phyloP scores from a whole-genome alignment of 2,113 vertebrate species.

The Isichthys henryi region DNA sequence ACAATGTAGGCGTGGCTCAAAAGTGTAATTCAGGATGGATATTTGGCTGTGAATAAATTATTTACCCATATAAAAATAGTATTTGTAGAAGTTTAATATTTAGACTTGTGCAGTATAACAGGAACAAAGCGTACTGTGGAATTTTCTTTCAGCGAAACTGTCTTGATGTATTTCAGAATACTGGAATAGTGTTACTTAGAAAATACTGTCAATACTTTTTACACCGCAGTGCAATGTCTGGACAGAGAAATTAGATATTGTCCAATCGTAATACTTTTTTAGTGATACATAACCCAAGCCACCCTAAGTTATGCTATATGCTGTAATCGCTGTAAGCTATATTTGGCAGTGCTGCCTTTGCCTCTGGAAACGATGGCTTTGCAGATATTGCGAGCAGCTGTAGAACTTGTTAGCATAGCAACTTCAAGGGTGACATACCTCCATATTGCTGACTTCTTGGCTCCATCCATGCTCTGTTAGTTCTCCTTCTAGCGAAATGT shows the following conservation, averaged over 20 bases:
- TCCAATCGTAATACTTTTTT: background rate
- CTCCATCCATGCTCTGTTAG: background rate
- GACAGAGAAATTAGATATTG: background rate
- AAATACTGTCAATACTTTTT: background rate
- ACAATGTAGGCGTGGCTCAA: too few relatives aligned
- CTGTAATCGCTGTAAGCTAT: background rate
- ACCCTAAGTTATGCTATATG: background rate
- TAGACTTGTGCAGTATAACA: background rate
- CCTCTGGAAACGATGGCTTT: background rate
- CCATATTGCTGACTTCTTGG: background rate
- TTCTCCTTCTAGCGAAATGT: background rate
- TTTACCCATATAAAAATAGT: too few relatives aligned
- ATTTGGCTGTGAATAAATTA: too few relatives aligned
- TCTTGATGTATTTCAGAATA: background rate
- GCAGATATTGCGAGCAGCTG: background rate
- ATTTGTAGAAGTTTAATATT: background rate
- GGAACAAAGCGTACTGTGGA: background rate
- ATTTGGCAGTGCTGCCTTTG: background rate
- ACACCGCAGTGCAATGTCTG: background rate
- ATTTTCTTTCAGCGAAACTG: background rate
- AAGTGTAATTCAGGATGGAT: too few relatives aligned
- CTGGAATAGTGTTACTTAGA: background rate
- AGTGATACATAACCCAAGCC: background rate
- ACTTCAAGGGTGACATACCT: background rate
- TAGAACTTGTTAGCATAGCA: background rate